A percentile compares a stretch with the other conserved stretches of the same genome.
Evolutionary conservation across 92 coral and sea anemone genomes (phyloP).

Genomic region (Umimayanthus kanabou): DNA sequence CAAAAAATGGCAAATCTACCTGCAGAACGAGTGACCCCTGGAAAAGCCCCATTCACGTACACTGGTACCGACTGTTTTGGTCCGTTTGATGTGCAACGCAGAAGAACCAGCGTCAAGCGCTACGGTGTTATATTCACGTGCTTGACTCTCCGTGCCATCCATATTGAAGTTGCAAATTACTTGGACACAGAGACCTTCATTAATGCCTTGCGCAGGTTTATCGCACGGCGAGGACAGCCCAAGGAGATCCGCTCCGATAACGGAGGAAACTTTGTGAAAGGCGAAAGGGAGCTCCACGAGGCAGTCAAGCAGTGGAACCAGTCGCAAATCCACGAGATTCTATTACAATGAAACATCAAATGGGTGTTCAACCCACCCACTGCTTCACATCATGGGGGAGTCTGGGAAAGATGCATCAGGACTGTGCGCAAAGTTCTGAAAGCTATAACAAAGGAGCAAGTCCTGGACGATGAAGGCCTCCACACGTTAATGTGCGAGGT

Average conservation of each 20-base stretch:
- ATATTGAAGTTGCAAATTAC: constrained; percentile 53
- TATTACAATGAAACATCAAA: constrained; percentile 45
- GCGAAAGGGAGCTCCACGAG: constrained; percentile 50
- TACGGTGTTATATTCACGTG: constrained; percentile 63
- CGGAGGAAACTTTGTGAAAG: constrained; percentile 53
- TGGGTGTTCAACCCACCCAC: constrained; percentile 73
- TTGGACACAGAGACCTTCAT: constrained; percentile 58
- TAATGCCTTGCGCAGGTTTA: constrained; percentile 44
- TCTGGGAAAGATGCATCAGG: constrained; percentile 69
- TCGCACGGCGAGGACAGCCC: constrained; percentile 58
- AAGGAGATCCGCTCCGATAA: constrained; percentile 65
- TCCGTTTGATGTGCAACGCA: constrained; percentile 51
- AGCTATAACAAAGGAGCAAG: constrained; percentile 53
- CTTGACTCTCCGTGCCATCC: constrained; percentile 46
- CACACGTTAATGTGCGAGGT: constrained; percentile 62
- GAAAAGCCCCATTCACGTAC: constrained; percentile 54
- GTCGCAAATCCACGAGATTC: constrained; percentile 48
- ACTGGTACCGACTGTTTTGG: constrained; percentile 15
- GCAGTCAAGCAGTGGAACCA: constrained; percentile 58
- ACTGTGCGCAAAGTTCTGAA: constrained; percentile 61
- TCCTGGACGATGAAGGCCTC: constrained; percentile 64
- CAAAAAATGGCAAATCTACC: constrained; percentile 75
- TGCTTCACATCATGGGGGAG: constrained; percentile 67
- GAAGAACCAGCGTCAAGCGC: constrained; percentile 59
- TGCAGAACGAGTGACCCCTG: constrained; percentile 46